These are phyloP conservation scores for Tachina lurida DNA, from an alignment of 2,888 invertebrate species.

Conservation along the genomic window DNA sequence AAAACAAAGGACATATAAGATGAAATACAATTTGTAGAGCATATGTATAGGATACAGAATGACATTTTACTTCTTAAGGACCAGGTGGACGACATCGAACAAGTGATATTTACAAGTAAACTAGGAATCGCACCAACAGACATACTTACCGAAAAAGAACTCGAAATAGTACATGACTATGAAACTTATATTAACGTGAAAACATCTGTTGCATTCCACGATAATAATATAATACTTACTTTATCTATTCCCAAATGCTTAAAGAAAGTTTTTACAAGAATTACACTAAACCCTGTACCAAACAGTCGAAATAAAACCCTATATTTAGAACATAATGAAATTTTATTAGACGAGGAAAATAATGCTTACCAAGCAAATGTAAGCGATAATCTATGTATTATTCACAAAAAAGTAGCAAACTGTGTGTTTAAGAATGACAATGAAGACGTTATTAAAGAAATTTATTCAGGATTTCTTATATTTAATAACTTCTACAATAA, in stretches of 20 bases:
- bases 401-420: constrained; percentile 51
- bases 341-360: constrained; percentile 45
- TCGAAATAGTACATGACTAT: constrained; percentile 50
- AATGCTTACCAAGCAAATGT: constrained; percentile 37
- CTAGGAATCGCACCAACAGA: constrained; percentile 60
- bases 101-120: constrained; percentile 66
- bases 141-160: constrained; percentile 61
- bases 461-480: constrained; percentile 44
- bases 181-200: constrained; percentile 64
- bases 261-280: constrained; percentile 37
- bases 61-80: constrained; percentile 56
- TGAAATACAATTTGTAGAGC: constrained; percentile 66
- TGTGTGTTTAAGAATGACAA: constrained; percentile 45
- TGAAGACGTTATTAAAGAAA: constrained; percentile 40
- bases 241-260: constrained; percentile 43
- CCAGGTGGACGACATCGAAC: constrained; percentile 10
- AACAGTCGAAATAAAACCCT: too few relatives aligned
- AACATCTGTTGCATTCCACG: constrained; percentile 56
- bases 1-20: constrained; percentile 67
- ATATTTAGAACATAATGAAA: constrained; percentile 27
- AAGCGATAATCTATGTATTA: constrained; percentile 50
- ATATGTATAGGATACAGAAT: constrained; percentile 69
- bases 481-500: constrained; percentile 53
- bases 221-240: constrained; percentile 59
- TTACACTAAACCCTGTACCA: constrained; percentile 10